A percentile compares a stretch with the other conserved stretches of the same genome.
Conservation (phyloP, 2,888 invertebrate species). For the Lissocephala sabroskyi region DNA sequence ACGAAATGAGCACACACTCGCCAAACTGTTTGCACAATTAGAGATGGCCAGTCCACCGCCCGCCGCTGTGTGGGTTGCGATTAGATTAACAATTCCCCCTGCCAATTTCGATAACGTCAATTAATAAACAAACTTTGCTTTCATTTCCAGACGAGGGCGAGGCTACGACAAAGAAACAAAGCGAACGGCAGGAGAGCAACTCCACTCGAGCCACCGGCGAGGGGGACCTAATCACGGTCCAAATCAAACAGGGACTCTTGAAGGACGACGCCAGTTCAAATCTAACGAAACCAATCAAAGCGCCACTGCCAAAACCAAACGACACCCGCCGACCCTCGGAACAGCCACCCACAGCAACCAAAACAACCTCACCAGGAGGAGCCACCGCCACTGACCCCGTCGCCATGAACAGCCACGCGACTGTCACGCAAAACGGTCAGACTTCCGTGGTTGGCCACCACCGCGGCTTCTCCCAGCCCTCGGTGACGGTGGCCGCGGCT, state of each 20-base stretch:
- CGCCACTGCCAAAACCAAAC: conserved; percentile 15
- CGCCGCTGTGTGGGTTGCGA: conserved; percentile 17
- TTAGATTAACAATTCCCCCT: conserved; percentile 27
- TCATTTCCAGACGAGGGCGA: conserved; percentile 61
- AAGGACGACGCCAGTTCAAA: conserved; percentile 15
- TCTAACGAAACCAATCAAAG: conserved; percentile 18
- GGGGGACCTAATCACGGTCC: conserved; percentile 35
- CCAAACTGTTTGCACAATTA: no score
- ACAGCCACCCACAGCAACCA: conserved; percentile 14
- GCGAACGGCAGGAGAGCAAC: no score
- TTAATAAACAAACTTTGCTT: conserved; percentile 14
- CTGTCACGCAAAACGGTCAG: conserved; percentile 72
- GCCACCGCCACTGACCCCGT: conserved; percentile 14
- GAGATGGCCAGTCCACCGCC: no score
- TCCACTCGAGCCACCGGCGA: conserved; percentile 18
- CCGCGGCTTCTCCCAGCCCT: conserved; percentile 73
- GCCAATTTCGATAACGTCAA: not conserved
- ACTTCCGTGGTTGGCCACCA: conserved; percentile 73
- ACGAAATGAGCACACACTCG: no score
- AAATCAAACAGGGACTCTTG: conserved; percentile 43
- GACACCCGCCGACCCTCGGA: not conserved
- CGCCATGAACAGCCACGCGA: conserved; percentile 73
- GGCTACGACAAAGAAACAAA: no score
- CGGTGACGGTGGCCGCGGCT: conserved; percentile 55
- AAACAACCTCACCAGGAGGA: conserved; percentile 18